A percentile compares a stretch with the other conserved stretches of the same genome.
These are phyloP conservation scores for Hypena proboscidalis DNA, from an alignment of 2,888 invertebrate genomes.

Conservation along the genomic window DNA sequence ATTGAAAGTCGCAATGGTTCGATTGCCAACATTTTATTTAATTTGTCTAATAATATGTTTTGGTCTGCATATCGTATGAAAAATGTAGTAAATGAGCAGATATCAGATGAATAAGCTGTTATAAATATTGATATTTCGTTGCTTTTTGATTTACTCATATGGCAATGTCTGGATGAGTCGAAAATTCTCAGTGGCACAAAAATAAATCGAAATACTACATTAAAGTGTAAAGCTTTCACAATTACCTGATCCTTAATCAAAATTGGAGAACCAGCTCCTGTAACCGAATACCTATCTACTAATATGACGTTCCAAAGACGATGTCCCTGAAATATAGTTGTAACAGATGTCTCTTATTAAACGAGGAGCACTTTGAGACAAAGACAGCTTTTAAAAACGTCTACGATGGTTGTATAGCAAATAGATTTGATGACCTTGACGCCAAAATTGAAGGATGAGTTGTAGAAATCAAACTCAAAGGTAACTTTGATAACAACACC, in stretches of 20 bases:
- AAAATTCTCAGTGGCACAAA: slow-evolving; percentile 31
- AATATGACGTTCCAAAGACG: slow-evolving; percentile 59
- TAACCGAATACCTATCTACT: slow-evolving; percentile 58
- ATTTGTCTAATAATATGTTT: too few relatives aligned
- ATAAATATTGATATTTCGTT: slow-evolving; percentile 38
- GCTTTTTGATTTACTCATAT: slow-evolving; percentile 41
- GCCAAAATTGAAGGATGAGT: slow-evolving; percentile 28
- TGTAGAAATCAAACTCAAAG: slow-evolving; percentile 27
- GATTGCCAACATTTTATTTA: too few relatives aligned
- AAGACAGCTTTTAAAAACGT: slow-evolving; percentile 54
- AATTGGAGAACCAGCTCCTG: slow-evolving; percentile 31
- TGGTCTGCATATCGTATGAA: too few relatives aligned
- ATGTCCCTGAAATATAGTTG: slow-evolving; percentile 63
- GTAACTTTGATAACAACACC: slow-evolving; percentile 3
- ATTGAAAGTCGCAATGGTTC: too few relatives aligned
- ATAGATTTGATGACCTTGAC: slow-evolving; percentile 43
- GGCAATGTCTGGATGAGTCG: slow-evolving; percentile 35
- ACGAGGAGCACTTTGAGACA: slow-evolving; percentile 51
- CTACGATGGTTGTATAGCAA: slow-evolving; percentile 42
- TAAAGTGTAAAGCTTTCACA: slow-evolving; percentile 31
- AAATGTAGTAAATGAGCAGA: too few relatives aligned
- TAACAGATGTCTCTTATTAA: slow-evolving; percentile 67
- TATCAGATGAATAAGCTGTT: slow-evolving; percentile 36
- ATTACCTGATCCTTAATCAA: slow-evolving; percentile 30
- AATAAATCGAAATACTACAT: slow-evolving; percentile 42